Base-by-base conservation (phyloP, 1,140 invertebrate genomes). In the Piezodorus guildinii region DNA sequence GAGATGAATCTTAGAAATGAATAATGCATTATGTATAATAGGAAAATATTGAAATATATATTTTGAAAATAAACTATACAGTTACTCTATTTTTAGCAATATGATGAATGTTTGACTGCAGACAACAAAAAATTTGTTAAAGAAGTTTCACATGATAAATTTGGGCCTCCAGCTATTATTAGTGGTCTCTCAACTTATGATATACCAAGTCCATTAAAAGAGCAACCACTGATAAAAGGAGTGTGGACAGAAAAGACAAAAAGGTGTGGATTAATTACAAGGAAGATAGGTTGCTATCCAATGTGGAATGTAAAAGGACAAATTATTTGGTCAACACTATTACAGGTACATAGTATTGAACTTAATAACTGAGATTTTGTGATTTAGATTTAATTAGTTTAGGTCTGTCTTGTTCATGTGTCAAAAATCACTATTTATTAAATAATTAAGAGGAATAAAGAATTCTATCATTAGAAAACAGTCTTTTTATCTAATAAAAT, bases 201-300 rank as follows among this genome's bases (percentile, higher is more conserved):
- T 69, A 80, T 69, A 30, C 68, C 74, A 45, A 78, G 76, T 70
- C 78, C 78, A 30, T 69, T 85, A n/a, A 84, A 81, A 73, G 73
- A 79, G 51, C 78, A 81, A 66, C 76, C 81, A 21, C 68, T 75
- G 60, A 69, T 72, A 52, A 70, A 76, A 70, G 75, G 76, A 16
- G 73, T 83, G 70, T 95, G 90, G 88, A 77, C 74, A 15, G 75
- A 77, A 54, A 72, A 72, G 3, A 81, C 83, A 8, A 77, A 78
- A 65, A 79, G 96, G 71, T 82, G 83, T 66, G 96, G 96, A 51
- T 72, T 98, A 2, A 86, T 99, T 72, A 94, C 87, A 0, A 81
- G 85, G 62, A 99, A 99, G 79, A 89, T 99, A 72, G 96, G 96
- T 39, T 77, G 88, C 61, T 86, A 95, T 74, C 93, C 93, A 15